A percentile compares a stretch with the other conserved stretches of the same genome.
phyloP scores from a whole-genome alignment of 2,888 invertebrate genomes.

The Microplitis manilae region DNA sequence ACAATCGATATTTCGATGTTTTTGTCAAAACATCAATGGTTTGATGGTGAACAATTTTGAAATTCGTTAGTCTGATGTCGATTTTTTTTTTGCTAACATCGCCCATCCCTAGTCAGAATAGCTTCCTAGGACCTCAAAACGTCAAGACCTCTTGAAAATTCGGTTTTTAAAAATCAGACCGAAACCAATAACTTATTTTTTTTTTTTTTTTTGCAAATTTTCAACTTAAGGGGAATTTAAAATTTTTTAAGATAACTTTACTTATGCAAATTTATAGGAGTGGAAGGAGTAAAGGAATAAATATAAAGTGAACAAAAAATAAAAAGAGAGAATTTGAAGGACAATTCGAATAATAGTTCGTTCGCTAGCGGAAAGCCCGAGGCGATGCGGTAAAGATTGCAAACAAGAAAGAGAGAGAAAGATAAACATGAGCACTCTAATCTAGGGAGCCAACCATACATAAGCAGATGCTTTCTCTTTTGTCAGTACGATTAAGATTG shows the following conservation, averaged over 20 bases:
- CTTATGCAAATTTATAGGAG: neutral
- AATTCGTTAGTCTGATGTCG: no score
- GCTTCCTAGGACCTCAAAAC: no score
- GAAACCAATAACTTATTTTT: no score
- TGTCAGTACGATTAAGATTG: slow-evolving; percentile 56
- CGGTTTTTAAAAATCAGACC: no score
- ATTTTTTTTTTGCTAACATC: no score
- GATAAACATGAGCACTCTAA: slow-evolving; percentile 25
- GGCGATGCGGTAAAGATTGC: slow-evolving; percentile 28
- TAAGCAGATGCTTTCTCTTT: slow-evolving; percentile 23
- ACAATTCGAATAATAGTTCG: slow-evolving; percentile 41
- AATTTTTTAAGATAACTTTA: neutral
- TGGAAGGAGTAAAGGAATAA: neutral
- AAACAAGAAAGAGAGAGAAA: slow-evolving; percentile 27
- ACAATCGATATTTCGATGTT: no score
- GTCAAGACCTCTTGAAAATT: no score
- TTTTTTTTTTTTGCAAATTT: no score
- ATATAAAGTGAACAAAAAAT: neutral
- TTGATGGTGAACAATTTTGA: no score
- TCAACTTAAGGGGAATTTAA: no score
- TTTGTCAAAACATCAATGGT: no score
- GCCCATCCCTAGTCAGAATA: no score
- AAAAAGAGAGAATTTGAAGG: slow-evolving; percentile 9
- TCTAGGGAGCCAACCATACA: slow-evolving; percentile 22
- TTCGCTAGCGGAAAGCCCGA: slow-evolving; percentile 30